These are phyloP conservation scores for Monodelphis domestica DNA, from an alignment of 2,797 vertebrate species.

Conservation along the genomic window DNA sequence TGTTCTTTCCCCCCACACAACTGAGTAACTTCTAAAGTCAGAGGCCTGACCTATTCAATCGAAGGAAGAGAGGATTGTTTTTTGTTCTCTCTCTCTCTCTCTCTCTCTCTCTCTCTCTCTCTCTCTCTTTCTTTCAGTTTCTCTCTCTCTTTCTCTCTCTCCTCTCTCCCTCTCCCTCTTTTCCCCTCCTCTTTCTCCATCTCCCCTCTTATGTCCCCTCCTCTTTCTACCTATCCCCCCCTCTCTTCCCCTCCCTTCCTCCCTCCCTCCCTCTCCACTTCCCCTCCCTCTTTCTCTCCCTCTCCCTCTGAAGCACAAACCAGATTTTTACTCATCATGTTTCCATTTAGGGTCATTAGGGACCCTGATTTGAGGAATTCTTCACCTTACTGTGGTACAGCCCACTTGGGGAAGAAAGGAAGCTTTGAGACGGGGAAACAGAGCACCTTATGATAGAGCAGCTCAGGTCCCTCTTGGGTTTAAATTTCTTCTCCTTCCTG, in stretches of 20 bases:
- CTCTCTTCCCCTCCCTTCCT: no score
- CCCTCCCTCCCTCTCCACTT: no score
- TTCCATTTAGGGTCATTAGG: conserved; percentile 28
- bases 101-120: background rate
- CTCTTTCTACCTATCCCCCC: no score
- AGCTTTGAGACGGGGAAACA: background rate
- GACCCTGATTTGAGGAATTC: conserved; percentile 44
- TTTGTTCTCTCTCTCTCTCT: background rate
- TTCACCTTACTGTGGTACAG: background rate
- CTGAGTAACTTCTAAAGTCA: background rate
- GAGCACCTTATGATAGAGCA: background rate
- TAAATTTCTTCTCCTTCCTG: conserved; percentile 59
- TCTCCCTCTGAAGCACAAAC: background rate
- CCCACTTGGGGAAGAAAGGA: background rate
- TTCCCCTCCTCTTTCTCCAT: no score
- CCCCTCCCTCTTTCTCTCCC: no score
- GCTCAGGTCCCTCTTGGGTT: conserved; percentile 28
- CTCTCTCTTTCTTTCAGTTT: background rate
- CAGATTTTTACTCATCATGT: background rate
- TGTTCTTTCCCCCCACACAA: background rate
- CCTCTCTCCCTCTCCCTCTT: no score
- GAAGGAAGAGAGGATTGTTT: background rate
- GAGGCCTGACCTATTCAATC: background rate
- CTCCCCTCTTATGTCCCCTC: no score
- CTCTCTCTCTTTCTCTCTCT: no score